Base-by-base conservation (phyloP, 2,888 invertebrate genomes). In the Lepidochitona cinerea region DNA sequence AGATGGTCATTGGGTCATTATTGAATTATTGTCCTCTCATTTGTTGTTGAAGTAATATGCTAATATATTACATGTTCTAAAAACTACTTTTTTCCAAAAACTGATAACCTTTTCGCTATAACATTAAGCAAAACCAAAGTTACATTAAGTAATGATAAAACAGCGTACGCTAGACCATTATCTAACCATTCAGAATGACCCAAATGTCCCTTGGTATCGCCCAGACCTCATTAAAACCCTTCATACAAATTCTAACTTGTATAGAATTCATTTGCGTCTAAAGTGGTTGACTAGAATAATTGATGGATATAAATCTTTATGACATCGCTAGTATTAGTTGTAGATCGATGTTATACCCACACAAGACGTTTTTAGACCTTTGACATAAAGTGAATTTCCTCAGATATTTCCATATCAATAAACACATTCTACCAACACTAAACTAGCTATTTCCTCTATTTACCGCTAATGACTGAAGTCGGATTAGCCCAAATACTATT, bases 371-470 rank as follows among this genome's bases (percentile, higher is more conserved):
- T 59, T 2, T 14, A 4, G 14, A 4, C 23, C 6, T 14, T 4
- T 14, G 59, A 59, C 59, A 59, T 26, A 26, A 29, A 26, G 59
- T 14, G 59, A 29, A 59, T 59, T 59, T 59, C 59, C 59, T 4
- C 26, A n/a, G n/a, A 26, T 59, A 59, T 59, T 59, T 23, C 32
- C 59, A 59, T 59, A 26, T 23, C 3, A 59, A 59, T 59, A 32
- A 3, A 12, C 4, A 12, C 26, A 4, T 23, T 4, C 29, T 14
- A 14, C 32, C 29, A 59, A 9, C 23, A 29, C 59, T 59, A 59
- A 59, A 59, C 59, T 59, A 32, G 12, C 59, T 29, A 59, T 59
- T 59, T 59, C 59, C 59, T 59, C 29, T 49, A n/a, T n/a, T n/a
- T n/a, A n/a, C n/a, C n/a, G n/a, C n/a, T n/a, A n/a, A n/a, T n/a